Percentiles rank a stretch among this genome's conserved stretches.
Conservation (phyloP, 2,113 vertebrate genomes). For the Burhinus oedicnemus region DNA sequence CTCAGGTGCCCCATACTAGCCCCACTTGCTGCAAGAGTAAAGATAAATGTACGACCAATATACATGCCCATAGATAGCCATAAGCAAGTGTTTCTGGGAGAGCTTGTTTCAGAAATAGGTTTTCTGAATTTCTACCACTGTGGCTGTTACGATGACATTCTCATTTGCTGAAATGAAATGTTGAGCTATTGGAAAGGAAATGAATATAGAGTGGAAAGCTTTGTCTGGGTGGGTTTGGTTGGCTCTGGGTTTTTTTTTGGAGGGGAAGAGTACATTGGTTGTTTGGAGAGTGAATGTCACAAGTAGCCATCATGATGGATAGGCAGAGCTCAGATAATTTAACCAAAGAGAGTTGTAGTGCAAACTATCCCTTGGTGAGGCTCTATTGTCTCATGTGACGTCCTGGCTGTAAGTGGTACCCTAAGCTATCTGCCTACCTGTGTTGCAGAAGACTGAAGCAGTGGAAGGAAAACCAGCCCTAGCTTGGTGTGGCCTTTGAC, state of each 20-base stretch:
- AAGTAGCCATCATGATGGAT: neutral
- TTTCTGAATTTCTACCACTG: neutral
- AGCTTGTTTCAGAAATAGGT: neutral
- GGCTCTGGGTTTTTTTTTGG: neutral
- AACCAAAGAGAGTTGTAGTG: neutral
- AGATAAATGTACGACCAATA: neutral
- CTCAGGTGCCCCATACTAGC: neutral
- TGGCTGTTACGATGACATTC: neutral
- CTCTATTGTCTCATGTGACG: neutral
- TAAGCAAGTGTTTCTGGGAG: neutral
- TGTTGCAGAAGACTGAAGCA: neutral
- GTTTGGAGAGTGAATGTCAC: neutral
- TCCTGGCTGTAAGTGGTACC: neutral
- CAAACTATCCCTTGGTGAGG: neutral
- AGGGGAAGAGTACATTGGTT: neutral
- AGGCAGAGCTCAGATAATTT: neutral
- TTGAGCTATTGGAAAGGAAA: neutral
- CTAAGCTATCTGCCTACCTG: neutral
- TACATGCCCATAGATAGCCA: neutral
- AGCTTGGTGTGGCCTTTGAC: neutral
- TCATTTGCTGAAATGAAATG: neutral
- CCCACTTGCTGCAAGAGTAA: neutral
- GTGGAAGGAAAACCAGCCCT: neutral
- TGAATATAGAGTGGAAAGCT: neutral
- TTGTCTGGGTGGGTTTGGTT: neutral